These are phyloP conservation scores for Astropecten irregularis DNA, from an alignment of 53 echinoderm and acorn worm genomes.

Conservation along the genomic window DNA sequence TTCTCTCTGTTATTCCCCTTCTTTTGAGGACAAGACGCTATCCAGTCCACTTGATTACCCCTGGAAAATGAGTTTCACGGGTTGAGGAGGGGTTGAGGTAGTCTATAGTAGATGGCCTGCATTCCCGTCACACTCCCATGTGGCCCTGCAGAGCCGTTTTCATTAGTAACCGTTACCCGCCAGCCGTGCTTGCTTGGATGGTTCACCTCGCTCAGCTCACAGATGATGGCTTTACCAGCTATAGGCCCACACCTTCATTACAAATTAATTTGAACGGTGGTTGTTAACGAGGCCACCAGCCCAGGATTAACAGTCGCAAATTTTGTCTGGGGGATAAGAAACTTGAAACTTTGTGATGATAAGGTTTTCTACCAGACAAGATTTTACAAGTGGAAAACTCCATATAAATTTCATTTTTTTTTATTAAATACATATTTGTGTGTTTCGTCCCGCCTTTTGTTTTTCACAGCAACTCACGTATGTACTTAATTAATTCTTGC, in stretches of 20 bases:
- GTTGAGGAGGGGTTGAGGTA: not conserved
- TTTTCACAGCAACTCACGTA: too few species aligned
- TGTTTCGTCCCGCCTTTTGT: too few species aligned
- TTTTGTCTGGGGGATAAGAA: too few species aligned
- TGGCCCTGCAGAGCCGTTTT: not conserved
- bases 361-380: too few species aligned
- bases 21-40: not conserved
- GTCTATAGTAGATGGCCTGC: not conserved
- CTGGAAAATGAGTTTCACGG: constrained; percentile 50
- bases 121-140: not conserved
- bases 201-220: not conserved
- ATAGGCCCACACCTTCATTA: not conserved
- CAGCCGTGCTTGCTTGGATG: not conserved
- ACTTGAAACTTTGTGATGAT: too few species aligned
- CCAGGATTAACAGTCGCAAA: too few species aligned
- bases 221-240: not conserved
- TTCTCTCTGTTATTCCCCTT: too few species aligned
- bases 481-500: too few species aligned
- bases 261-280: not conserved
- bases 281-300: not conserved
- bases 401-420: too few species aligned
- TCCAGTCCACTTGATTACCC: constrained; percentile 48
- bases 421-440: too few species aligned
- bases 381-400: too few species aligned
- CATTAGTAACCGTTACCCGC: not conserved